phyloP scores from a whole-genome alignment of 37 sponge, comb jelly and placozoan species.

The Bolinopsis microptera region DNA sequence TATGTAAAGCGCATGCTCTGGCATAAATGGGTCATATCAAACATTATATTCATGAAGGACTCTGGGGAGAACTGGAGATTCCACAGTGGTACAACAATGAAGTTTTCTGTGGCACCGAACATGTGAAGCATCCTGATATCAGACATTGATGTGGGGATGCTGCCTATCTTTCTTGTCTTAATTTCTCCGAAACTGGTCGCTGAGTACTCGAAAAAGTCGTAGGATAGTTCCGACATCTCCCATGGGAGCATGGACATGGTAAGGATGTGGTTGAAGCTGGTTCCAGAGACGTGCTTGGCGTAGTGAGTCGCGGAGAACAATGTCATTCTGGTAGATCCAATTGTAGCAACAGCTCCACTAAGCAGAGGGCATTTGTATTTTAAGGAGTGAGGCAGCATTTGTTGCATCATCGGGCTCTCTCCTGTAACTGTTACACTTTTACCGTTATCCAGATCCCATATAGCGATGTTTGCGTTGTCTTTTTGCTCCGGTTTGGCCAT shows the following conservation, averaged over 20 bases:
- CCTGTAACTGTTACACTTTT: not conserved
- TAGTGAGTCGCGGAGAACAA: slow-evolving; percentile 41
- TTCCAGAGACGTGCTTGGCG: not conserved
- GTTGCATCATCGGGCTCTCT: slow-evolving; percentile 29
- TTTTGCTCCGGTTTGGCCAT: not conserved
- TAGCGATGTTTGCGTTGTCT: slow-evolving; percentile 54
- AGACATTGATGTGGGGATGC: not conserved
- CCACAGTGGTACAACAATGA: slow-evolving; percentile 18
- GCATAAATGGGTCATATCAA: not conserved
- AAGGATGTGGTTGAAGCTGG: slow-evolving; percentile 5
- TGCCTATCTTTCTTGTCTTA: not conserved
- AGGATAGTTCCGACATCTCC: not conserved
- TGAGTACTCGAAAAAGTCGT: slow-evolving; percentile 1
- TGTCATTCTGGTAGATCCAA: not conserved
- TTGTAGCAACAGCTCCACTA: not conserved
- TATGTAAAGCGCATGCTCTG: not conserved
- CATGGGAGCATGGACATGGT: not conserved
- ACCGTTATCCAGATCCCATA: slow-evolving; percentile 29
- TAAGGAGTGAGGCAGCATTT: not conserved
- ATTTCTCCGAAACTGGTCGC: not conserved
- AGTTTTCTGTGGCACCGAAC: slow-evolving; percentile 43
- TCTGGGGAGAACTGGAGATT: not conserved
- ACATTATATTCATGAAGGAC: not conserved
- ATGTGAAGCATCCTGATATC: slow-evolving; percentile 13
- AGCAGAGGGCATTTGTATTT: not conserved